Evolutionary conservation across 2,888 invertebrate genomes (phyloP).

Genomic region (Scotopteryx bipunctaria): DNA sequence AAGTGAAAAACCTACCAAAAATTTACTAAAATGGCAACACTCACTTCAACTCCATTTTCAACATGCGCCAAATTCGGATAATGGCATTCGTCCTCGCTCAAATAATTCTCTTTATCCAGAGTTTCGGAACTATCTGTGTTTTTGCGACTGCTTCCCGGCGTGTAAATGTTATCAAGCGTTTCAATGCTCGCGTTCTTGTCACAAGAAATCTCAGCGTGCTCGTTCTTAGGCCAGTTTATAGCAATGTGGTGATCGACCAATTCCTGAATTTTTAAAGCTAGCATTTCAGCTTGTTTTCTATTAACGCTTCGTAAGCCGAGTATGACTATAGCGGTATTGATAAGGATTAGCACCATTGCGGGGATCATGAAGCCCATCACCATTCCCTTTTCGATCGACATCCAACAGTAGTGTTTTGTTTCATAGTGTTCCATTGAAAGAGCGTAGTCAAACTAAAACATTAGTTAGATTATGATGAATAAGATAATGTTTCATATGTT

Average conservation of each 20-base stretch:
- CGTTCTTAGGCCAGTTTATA: slow-evolving; percentile 62
- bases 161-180: slow-evolving; percentile 65
- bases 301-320: slow-evolving; percentile 78
- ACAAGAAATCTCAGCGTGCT: slow-evolving; percentile 46
- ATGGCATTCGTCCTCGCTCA: slow-evolving; percentile 70
- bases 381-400: slow-evolving; percentile 90
- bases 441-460: slow-evolving; percentile 84
- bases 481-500: too few species aligned
- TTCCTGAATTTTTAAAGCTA: slow-evolving; percentile 74
- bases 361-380: slow-evolving; percentile 90
- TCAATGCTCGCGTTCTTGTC: slow-evolving; percentile 66
- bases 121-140: slow-evolving; percentile 76
- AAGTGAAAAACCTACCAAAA: slow-evolving; percentile 11
- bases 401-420: slow-evolving; percentile 89
- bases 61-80: slow-evolving; percentile 57
- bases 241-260: slow-evolving; percentile 71
- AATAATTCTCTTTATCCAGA: slow-evolving; percentile 67
- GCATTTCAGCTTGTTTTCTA: slow-evolving; percentile 72
- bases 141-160: slow-evolving; percentile 70
- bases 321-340: slow-evolving; percentile 85
- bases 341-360: slow-evolving; percentile 86
- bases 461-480: not conserved
- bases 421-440: slow-evolving; percentile 88
- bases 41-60: slow-evolving; percentile 62
- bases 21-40: slow-evolving; percentile 31